Evolutionary conservation across 2,113 vertebrate species (phyloP).

Genomic region (Lethenteron reissneri): DNA sequence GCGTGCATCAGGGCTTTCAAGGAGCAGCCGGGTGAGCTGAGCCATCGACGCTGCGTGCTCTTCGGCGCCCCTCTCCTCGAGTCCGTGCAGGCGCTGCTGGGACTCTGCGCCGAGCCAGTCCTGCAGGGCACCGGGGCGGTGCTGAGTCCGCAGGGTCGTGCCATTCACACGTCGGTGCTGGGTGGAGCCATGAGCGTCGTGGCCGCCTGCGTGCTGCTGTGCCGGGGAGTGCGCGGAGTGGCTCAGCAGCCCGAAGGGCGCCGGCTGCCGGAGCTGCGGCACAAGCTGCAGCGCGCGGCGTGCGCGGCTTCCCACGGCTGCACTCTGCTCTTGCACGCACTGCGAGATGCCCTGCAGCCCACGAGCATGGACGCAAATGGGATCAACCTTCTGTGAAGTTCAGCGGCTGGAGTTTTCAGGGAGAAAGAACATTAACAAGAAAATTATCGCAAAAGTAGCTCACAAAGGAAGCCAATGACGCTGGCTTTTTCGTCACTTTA

Average conservation of each 20-base stretch:
- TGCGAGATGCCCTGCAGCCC: conserved; percentile 31
- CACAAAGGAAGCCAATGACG: too few species aligned
- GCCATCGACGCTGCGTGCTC: conserved; percentile 59
- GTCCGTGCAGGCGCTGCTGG: conserved; percentile 65
- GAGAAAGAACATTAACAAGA: too few species aligned
- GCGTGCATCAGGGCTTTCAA: conserved; percentile 86
- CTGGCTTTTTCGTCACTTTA: too few species aligned
- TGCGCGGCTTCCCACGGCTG: conserved; percentile 87
- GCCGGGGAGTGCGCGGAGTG: conserved; percentile 90
- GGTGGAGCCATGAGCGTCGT: conserved; percentile 97
- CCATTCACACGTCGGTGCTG: conserved; percentile 81
- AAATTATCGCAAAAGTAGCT: too few species aligned
- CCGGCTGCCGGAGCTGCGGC: conserved; percentile 20
- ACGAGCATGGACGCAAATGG: neutral
- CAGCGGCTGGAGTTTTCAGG: neutral
- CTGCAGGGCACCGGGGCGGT: conserved; percentile 69
- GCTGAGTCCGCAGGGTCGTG: conserved; percentile 65
- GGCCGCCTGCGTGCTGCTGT: conserved; percentile 88
- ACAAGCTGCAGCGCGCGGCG: conserved; percentile 63
- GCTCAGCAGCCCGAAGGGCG: conserved; percentile 24
- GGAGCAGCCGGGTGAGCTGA: conserved; percentile 64
- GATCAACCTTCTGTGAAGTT: conserved; percentile 2
- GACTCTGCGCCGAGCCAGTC: conserved; percentile 85
- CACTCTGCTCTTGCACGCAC: conserved; percentile 89
- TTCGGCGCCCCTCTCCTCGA: conserved; percentile 74